These are phyloP conservation scores for Cryptus armator DNA, from an alignment of 2,888 invertebrate genomes.

Conservation along the genomic window DNA sequence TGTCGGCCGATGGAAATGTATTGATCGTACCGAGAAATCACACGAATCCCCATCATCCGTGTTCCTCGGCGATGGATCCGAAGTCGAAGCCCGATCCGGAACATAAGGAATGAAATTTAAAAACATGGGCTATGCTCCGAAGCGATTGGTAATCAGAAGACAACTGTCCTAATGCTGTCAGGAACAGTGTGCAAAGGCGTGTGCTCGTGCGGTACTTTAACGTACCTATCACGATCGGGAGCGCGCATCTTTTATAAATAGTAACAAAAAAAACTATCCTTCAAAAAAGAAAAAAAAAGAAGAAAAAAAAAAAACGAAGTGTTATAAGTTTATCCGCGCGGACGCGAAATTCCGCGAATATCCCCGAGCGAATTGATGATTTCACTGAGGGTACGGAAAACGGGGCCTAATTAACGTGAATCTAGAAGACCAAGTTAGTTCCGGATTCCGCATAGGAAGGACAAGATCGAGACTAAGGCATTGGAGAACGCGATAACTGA, in stretches of 20 bases:
- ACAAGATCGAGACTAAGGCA: too few relatives aligned
- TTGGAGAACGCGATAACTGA: too few relatives aligned
- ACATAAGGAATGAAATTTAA: constrained; percentile 85
- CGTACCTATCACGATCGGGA: constrained; percentile 33
- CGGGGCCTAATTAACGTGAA: constrained; percentile 36
- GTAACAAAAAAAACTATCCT: constrained; percentile 25
- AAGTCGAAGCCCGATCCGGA: constrained; percentile 83
- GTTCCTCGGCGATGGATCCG: constrained; percentile 80
- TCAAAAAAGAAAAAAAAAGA: neutral
- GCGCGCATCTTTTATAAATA: constrained; percentile 51
- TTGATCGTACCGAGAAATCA: constrained; percentile 92
- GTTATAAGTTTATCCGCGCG: constrained; percentile 45
- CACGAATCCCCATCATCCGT: constrained; percentile 86
- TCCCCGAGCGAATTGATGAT: constrained; percentile 46
- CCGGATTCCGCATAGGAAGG: constrained; percentile 37
- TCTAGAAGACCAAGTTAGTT: constrained; percentile 55
- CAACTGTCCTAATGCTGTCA: constrained; percentile 44
- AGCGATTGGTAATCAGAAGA: constrained; percentile 74
- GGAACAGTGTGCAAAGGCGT: constrained; percentile 47
- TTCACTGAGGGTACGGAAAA: constrained; percentile 11
- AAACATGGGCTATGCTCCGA: constrained; percentile 66
- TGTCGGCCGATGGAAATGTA: constrained; percentile 96
- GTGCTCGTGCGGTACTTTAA: constrained; percentile 38
- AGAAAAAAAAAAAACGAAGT: constrained; percentile 1
- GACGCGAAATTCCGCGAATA: constrained; percentile 32